A percentile compares a stretch with the other conserved stretches of the same genome.
Conservation (phyloP, 2,113 vertebrate species). For the Muntiacus reevesi region DNA sequence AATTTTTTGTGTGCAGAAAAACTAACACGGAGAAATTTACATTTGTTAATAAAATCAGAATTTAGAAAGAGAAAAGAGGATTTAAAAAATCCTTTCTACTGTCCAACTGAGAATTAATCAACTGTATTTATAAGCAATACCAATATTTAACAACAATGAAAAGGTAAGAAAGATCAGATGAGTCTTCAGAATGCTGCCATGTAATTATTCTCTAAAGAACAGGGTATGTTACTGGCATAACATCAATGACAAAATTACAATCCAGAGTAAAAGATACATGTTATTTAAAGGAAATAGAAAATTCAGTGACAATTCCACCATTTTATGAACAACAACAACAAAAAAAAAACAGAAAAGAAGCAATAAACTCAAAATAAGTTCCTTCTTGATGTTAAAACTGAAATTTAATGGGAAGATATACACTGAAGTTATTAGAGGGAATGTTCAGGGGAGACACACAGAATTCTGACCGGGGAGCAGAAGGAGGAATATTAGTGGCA, state of each 20-base stretch:
- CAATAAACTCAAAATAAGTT: background rate
- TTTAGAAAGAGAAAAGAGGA: background rate
- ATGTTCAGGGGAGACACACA: background rate
- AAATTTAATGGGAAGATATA: background rate
- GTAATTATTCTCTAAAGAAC: background rate
- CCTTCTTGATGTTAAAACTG: background rate
- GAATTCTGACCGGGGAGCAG: background rate
- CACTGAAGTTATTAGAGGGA: background rate
- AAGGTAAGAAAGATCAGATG: background rate
- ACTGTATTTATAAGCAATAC: background rate
- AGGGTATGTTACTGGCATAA: background rate
- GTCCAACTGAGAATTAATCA: background rate
- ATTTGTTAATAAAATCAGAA: background rate
- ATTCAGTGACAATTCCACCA: background rate
- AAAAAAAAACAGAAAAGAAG: background rate
- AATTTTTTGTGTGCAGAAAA: slow-evolving; percentile 23
- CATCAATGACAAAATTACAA: slow-evolving; percentile 49
- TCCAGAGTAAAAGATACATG: background rate
- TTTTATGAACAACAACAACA: slow-evolving; percentile 22
- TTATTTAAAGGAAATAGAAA: background rate
- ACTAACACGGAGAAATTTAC: background rate
- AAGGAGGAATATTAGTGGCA: background rate
- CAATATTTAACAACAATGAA: background rate
- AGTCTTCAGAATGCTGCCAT: background rate
- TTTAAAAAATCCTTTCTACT: background rate